Base-by-base conservation (phyloP, 30 jellyfish, hydroid and myxozoan species). In the Phacellophora camtschatica region DNA sequence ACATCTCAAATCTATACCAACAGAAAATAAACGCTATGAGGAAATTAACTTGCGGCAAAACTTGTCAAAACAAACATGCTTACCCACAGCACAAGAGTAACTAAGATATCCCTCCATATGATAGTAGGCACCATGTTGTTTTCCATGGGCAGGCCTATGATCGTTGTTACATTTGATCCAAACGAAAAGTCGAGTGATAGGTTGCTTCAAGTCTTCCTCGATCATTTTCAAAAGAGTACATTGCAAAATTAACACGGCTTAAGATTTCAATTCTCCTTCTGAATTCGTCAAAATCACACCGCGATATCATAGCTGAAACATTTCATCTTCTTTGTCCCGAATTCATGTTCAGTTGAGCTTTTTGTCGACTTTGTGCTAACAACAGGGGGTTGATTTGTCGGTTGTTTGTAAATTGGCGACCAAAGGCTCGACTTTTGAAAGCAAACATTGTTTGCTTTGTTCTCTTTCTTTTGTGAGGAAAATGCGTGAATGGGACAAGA, bases 71-170 rank as follows among this genome's bases (percentile, higher is more conserved):
- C 7, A 25, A 58, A 24, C 15, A 29, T 19, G 33, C 91, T 32
- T 18, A 80, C 91, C 91, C 83, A 80, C 19, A 80, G 59, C 48
- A 64, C 84, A 29, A 63, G 53, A 48, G 91, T 80, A 29, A 80
- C 77, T 28, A 80, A 43, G 50, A 80, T 51, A 80, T 80, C 91
- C 71, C 84, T 80, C 91, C 91, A 80, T 80, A 80, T 31, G 42
- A 72, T 53, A 13, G 45, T 20, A n/a, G n/a, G n/a, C 82, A 58
- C 64, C 91, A 80, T 80, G 70, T 48, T 80, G 84, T 66, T 65
- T 45, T 80, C 91, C 91, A 80, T 66, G 70, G 75, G 77, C 73
- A 80, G 91, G 91, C 91, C 91, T 66, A 80, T 22, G 66, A 13
- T 37, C 83, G 55, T 32, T 16, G 74, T 53, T 62, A 66, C 58